Evolutionary conservation across 2,888 invertebrate genomes (phyloP).

Genomic region (Diarsia rubi): DNA sequence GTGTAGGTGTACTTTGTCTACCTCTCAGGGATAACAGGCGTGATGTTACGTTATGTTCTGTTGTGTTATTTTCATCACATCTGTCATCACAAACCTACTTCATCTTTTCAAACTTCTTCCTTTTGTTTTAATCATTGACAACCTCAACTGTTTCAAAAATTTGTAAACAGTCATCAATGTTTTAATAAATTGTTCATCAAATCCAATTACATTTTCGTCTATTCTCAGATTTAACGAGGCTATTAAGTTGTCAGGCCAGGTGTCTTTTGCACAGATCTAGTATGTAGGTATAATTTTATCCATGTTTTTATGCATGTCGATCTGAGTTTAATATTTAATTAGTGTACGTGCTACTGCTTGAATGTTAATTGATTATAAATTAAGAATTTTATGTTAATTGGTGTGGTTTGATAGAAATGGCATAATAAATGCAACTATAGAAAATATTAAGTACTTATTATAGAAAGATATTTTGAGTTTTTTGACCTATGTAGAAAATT

Average conservation of each 20-base stretch:
- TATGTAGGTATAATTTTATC: slow-evolving; percentile 28
- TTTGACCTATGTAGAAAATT: neutral
- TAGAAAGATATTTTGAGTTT: neutral
- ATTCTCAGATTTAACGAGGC: slow-evolving; percentile 9
- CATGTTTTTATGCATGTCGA: slow-evolving; percentile 34
- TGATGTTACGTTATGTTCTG: no score
- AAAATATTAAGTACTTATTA: neutral
- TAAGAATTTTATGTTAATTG: neutral
- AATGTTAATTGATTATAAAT: neutral
- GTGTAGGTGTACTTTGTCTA: no score
- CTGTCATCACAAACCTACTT: neutral
- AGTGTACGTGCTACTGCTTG: slow-evolving; percentile 46
- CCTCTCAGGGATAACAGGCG: no score
- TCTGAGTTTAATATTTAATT: slow-evolving; percentile 39
- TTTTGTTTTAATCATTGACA: neutral
- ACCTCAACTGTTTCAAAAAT: neutral
- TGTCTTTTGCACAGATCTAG: slow-evolving; percentile 37
- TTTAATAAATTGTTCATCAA: slow-evolving; percentile 20
- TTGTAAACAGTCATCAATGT: neutral
- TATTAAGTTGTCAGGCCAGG: slow-evolving; percentile 32
- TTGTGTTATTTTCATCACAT: no score
- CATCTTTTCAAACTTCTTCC: neutral
- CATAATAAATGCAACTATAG: neutral
- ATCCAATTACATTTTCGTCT: slow-evolving; percentile 14
- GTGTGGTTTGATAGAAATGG: neutral